Evolutionary conservation across 1,140 invertebrate species (phyloP).

Genomic region (Saxidomus purpurata): DNA sequence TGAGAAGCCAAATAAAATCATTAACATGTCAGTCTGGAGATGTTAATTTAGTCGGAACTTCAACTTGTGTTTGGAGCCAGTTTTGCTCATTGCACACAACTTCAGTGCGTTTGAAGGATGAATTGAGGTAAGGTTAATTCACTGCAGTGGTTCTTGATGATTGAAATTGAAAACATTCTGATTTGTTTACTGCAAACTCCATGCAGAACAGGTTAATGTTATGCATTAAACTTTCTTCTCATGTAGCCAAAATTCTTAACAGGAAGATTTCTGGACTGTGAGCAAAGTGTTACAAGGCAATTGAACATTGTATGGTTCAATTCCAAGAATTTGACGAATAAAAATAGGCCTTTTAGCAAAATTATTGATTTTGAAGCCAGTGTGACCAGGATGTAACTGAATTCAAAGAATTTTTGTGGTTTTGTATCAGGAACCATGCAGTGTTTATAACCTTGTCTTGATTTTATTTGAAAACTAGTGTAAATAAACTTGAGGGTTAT

Average conservation of each 20-base stretch:
- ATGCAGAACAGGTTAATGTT: too few relatives aligned
- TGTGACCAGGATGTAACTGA: too few relatives aligned
- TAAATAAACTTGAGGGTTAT: background rate
- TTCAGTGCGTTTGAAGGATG: background rate
- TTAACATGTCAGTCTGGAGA: background rate
- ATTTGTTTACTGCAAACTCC: too few relatives aligned
- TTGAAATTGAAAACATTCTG: background rate
- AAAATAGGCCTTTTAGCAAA: too few relatives aligned
- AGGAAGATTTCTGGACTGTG: too few relatives aligned
- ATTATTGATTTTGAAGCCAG: too few relatives aligned
- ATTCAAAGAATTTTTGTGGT: too few relatives aligned
- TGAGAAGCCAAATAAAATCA: background rate
- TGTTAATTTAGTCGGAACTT: too few relatives aligned
- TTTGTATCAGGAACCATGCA: constrained; percentile 42
- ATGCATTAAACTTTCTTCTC: too few relatives aligned
- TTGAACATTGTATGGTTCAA: constrained; percentile 49
- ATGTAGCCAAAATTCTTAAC: too few relatives aligned
- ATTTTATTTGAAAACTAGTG: background rate
- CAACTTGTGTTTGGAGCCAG: background rate
- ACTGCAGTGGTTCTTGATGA: background rate
- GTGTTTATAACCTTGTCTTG: constrained; percentile 38
- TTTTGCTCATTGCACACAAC: background rate
- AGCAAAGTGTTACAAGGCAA: background rate
- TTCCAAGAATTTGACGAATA: constrained; percentile 15
- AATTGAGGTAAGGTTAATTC: constrained; percentile 34